Evolutionary conservation across 2,113 vertebrate genomes (phyloP).

Genomic region (Pipra filicauda): DNA sequence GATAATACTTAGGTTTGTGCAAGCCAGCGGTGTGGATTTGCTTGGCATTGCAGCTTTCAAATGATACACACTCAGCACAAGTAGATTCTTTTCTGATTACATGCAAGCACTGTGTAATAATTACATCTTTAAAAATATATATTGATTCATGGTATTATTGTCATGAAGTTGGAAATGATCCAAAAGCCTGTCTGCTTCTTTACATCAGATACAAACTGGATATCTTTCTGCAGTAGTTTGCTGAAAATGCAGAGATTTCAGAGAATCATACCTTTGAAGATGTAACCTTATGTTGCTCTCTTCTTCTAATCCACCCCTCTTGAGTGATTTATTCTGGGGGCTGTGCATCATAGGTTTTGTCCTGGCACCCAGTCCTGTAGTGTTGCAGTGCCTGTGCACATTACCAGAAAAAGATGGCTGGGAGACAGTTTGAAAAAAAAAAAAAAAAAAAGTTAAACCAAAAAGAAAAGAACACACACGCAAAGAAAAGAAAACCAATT

Average conservation of each 20-base stretch:
- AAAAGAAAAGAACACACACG: constrained; percentile 40
- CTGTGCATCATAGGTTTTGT: constrained; percentile 44
- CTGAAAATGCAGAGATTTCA: constrained; percentile 23
- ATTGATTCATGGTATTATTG: constrained; percentile 39
- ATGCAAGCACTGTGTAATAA: constrained; percentile 15
- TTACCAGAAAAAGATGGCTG: constrained; percentile 59
- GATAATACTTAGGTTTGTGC: constrained; percentile 30
- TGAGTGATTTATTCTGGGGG: constrained; percentile 60
- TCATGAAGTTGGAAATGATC: constrained; percentile 11
- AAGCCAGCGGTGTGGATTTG: constrained; percentile 37
- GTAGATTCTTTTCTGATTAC: constrained; percentile 58
- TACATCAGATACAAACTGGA: background rate
- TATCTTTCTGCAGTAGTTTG: background rate
- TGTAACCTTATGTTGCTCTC: background rate
- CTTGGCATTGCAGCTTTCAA: constrained; percentile 48
- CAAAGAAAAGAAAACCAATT: constrained; percentile 49
- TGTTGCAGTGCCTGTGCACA: constrained; percentile 24
- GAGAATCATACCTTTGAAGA: constrained; percentile 4
- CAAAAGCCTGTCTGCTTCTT: background rate
- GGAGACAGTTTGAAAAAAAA: background rate
- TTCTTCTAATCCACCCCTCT: constrained; percentile 15
- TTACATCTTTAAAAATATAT: constrained; percentile 26
- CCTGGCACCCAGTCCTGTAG: constrained; percentile 9
- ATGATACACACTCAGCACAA: constrained; percentile 43
- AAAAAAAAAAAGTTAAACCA: background rate